These are phyloP conservation scores for Allacma fusca DNA, from an alignment of 2,888 invertebrate species.

Conservation along the genomic window DNA sequence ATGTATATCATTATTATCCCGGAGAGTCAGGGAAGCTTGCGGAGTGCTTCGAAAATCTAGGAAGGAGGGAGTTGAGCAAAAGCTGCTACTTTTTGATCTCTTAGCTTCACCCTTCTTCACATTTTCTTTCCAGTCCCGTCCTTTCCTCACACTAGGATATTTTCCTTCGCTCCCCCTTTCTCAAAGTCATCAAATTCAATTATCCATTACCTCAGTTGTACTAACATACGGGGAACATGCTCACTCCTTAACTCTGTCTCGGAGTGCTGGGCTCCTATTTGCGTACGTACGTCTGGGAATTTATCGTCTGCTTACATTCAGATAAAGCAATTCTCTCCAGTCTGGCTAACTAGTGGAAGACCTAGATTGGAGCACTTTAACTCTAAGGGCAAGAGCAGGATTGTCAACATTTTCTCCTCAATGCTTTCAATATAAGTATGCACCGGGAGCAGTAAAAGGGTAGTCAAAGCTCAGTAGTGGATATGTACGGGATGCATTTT, in stretches of 20 bases:
- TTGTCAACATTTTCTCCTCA: too few species aligned
- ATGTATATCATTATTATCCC: constrained; percentile 13
- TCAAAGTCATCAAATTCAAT: constrained; percentile 37
- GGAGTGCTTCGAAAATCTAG: not conserved
- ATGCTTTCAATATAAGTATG: too few species aligned
- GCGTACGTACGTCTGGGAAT: not conserved
- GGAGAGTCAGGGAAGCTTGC: not conserved
- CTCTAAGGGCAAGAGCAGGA: not conserved
- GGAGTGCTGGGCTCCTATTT: not conserved
- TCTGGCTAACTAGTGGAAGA: constrained; percentile 13
- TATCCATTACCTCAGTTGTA: constrained; percentile 34
- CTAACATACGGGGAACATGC: constrained; percentile 8
- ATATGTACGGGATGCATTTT: too few species aligned
- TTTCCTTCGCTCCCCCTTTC: constrained; percentile 2
- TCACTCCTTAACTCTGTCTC: not conserved
- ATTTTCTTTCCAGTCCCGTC: constrained; percentile 22
- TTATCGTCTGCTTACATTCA: constrained; percentile 5
- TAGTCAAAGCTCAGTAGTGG: too few species aligned
- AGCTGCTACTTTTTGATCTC: constrained; percentile 31
- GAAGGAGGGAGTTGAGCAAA: not conserved
- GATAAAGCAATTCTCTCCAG: constrained; percentile 12
- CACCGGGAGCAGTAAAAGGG: too few species aligned
- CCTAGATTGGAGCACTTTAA: constrained; percentile 4
- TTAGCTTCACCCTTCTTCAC: not conserved
- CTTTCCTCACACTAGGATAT: constrained; percentile 6